Conservation (phyloP, 2,888 invertebrate genomes). For the Tuta absoluta region DNA sequence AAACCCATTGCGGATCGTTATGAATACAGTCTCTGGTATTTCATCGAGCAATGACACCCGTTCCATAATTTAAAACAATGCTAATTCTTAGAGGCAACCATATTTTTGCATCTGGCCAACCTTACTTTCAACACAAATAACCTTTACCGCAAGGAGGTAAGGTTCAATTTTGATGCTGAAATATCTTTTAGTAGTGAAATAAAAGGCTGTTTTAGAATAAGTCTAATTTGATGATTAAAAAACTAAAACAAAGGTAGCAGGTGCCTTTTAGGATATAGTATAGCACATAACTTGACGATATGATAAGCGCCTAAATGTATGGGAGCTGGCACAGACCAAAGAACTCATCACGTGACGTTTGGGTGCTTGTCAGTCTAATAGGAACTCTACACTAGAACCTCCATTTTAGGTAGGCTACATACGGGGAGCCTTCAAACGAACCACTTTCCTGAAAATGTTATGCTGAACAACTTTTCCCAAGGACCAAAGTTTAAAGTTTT, state of each 20-base stretch:
- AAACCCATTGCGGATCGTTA: not conserved
- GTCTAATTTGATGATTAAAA: conserved; percentile 26
- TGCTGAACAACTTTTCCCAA: too few relatives aligned
- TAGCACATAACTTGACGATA: conserved; percentile 33
- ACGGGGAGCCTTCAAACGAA: too few relatives aligned
- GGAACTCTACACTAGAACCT: too few relatives aligned
- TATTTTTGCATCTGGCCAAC: conserved; percentile 1
- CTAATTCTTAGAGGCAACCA: conserved; percentile 24
- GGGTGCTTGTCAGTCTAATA: too few relatives aligned
- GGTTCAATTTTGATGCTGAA: not conserved
- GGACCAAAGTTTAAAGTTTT: too few relatives aligned
- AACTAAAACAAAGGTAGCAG: conserved; percentile 30
- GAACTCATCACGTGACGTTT: too few relatives aligned
- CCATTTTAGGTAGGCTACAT: too few relatives aligned
- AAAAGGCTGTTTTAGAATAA: not conserved
- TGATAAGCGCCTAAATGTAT: conserved; percentile 33
- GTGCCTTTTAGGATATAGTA: conserved; percentile 27
- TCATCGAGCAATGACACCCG: conserved; percentile 28
- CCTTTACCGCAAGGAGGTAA: not conserved
- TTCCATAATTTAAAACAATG: conserved; percentile 26
- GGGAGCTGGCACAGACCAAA: too few relatives aligned
- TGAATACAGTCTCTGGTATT: conserved; percentile 10
- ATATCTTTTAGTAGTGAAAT: not conserved
- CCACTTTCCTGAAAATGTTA: too few relatives aligned
- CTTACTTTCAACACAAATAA: not conserved